Conservation (phyloP, 2,113 vertebrate genomes). For the Bothrops jararaca region DNA sequence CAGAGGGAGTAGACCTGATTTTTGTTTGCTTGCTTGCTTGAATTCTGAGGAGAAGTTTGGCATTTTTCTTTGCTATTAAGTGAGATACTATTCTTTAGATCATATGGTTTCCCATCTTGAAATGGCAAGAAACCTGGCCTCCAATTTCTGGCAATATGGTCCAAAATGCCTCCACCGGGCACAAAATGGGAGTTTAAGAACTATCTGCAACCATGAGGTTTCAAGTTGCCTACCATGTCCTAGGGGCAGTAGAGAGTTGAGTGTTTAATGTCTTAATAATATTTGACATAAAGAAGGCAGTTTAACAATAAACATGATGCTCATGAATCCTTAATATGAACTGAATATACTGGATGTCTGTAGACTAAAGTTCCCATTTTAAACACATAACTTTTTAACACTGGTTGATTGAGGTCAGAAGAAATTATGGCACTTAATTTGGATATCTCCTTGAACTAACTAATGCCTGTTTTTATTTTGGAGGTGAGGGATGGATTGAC, state of each 20-base stretch:
- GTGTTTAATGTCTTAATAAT: neutral
- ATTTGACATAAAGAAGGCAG: neutral
- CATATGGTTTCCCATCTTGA: neutral
- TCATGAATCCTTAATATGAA: neutral
- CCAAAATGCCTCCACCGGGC: neutral
- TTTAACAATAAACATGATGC: neutral
- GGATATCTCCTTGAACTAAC: neutral
- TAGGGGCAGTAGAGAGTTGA: neutral
- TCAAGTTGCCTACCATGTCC: neutral
- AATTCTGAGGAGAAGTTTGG: no score
- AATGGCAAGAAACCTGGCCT: neutral
- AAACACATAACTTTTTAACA: neutral
- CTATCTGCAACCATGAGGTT: neutral
- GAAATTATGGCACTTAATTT: neutral
- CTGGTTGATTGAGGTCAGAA: neutral
- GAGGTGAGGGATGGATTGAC: neutral
- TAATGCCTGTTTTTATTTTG: neutral
- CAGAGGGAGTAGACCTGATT: no score
- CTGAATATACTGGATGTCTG: neutral
- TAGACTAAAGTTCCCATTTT: neutral
- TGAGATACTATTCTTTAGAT: neutral
- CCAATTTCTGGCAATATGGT: neutral
- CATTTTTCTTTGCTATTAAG: neutral
- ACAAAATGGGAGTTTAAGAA: neutral
- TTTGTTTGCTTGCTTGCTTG: no score